Base-by-base conservation (phyloP, 2,888 invertebrate genomes). In the Standfussiana lucernea region DNA sequence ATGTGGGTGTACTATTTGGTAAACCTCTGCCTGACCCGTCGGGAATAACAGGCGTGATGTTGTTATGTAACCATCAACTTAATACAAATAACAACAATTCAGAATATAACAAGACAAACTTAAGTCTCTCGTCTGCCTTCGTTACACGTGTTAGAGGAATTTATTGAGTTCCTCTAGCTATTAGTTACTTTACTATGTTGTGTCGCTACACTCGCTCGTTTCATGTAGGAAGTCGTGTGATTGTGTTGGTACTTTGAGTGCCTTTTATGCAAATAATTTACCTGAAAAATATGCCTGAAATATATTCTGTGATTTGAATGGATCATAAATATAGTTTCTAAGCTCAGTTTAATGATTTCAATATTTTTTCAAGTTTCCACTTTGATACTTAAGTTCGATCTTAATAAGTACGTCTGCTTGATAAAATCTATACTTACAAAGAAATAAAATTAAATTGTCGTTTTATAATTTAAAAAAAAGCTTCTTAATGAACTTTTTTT, bases 131-230 rank as follows among this genome's bases (percentile, higher is more conserved):
- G 62, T 62, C 37, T 62, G 7, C 62, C 24, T 62, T 66, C 77
- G 72, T 67, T 66, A 28, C 69, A 50, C 77, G 74, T 72, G 73
- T 71, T 32, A 32, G 53, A 35, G 35, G 45, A 42, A 64, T 75
- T 61, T 45, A 42, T 53, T 70, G 61, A 40, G 42, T 56, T 40
- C 47, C 42, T 7, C 32, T 72, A 13, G 13, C 8, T 28, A 37
- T n/a, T 24, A 62, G 40, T n/a, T 75, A 32, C 11, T 32, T 3
- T 5, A 6, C 50, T 24, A 50, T 62, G 21, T 50, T 61, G 74
- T 62, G 32, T 37, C 13, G 2, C 2, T 50, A 37, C 0, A 47
- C 21, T 35, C 15, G 24, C 53, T 53, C 28, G n/a, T 2, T 50
- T 61, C 59, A 61, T 42, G 24, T 77, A 15, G 32, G 13, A 24